Conservation (phyloP, 1,140 invertebrate genomes). For the Vollenhovia emeryi region DNA sequence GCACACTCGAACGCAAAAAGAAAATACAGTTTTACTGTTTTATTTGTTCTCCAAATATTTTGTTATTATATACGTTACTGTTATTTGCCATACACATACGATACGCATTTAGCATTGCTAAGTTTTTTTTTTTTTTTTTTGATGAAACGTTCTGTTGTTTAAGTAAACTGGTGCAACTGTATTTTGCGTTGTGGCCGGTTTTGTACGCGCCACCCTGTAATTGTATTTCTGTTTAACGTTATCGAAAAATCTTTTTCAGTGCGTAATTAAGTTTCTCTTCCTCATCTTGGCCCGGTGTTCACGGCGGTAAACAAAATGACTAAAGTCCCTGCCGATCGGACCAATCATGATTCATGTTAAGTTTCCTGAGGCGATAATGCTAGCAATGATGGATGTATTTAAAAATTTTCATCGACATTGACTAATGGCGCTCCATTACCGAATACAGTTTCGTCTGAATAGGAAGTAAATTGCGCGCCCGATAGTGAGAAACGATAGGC, state of each 20-base stretch:
- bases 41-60: too few species aligned
- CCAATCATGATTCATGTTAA: constrained; percentile 5
- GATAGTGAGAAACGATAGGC: constrained; percentile 1
- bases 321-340: neutral
- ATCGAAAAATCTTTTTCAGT: neutral
- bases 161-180: too few species aligned
- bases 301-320: neutral
- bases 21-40: too few species aligned
- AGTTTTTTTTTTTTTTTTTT: too few species aligned
- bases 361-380: neutral
- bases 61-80: too few species aligned
- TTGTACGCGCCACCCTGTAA: too few species aligned
- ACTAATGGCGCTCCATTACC: constrained; percentile 33
- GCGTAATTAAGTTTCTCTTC: neutral
- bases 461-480: constrained; percentile 21
- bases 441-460: constrained; percentile 32
- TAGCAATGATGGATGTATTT: constrained; percentile 30
- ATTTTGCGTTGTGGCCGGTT: too few species aligned
- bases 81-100: too few species aligned
- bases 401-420: constrained; percentile 41
- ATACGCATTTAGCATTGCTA: too few species aligned
- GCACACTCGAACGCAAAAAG: too few species aligned
- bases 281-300: neutral
- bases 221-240: neutral
- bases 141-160: too few species aligned